Conservation (phyloP, 2,113 vertebrate genomes). For the Anser cygnoides region DNA sequence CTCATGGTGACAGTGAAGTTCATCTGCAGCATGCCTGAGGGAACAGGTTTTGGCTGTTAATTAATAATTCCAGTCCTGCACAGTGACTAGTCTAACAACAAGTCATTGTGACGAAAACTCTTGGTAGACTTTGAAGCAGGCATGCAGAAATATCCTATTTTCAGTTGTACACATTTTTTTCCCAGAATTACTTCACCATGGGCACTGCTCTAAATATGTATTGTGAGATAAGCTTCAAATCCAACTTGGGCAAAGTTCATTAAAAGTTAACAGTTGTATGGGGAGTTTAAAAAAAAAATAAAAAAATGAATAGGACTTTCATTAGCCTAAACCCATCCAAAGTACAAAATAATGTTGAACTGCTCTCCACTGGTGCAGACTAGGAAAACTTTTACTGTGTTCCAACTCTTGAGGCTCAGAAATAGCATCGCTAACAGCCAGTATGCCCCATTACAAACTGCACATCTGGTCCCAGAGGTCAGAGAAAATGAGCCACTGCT, state of each 20-base stretch:
- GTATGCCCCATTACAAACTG: neutral
- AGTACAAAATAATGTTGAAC: slow-evolving; percentile 26
- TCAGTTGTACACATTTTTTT: slow-evolving; percentile 48
- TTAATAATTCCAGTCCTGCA: slow-evolving; percentile 49
- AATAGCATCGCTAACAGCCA: neutral
- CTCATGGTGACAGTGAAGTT: neutral
- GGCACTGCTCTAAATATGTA: slow-evolving; percentile 73
- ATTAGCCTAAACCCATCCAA: slow-evolving; percentile 52
- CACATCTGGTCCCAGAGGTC: neutral
- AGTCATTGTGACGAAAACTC: slow-evolving; percentile 27
- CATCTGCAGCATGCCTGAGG: neutral
- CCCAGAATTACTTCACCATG: slow-evolving; percentile 68
- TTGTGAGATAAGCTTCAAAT: slow-evolving; percentile 77
- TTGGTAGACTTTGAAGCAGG: slow-evolving; percentile 63
- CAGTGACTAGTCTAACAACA: slow-evolving; percentile 5
- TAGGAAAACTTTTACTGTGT: neutral
- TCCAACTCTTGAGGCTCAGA: neutral
- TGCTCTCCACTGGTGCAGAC: neutral
- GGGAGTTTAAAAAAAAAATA: neutral
- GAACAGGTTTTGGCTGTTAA: slow-evolving; percentile 24
- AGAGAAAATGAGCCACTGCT: neutral
- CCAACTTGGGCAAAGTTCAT: slow-evolving; percentile 74
- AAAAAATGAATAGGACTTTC: slow-evolving; percentile 45
- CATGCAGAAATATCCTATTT: slow-evolving; percentile 75
- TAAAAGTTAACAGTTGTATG: slow-evolving; percentile 76